Percentiles rank a stretch among this genome's conserved stretches.
Evolutionary conservation across 2,113 vertebrate genomes (phyloP).

Genomic region (Tyrannus savana): DNA sequence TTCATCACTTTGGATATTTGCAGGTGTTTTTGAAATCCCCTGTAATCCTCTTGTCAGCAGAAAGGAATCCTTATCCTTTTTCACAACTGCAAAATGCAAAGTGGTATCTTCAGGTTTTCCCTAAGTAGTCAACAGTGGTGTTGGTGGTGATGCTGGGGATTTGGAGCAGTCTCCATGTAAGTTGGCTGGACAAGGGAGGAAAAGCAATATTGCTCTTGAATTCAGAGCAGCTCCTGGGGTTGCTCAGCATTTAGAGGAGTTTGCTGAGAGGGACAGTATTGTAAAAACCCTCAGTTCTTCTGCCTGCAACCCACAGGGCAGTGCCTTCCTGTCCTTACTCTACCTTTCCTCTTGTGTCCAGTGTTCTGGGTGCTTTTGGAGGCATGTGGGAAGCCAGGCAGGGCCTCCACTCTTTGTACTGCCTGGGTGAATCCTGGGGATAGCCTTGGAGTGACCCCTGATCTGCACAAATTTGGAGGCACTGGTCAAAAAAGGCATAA

Average conservation of each 20-base stretch:
- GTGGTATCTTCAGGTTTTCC: not conserved
- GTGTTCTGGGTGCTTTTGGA: not conserved
- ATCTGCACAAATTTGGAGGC: not conserved
- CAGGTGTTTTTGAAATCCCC: not conserved
- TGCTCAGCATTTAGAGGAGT: not conserved
- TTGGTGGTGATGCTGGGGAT: not conserved
- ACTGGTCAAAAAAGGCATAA: not conserved
- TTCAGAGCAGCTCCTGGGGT: not conserved
- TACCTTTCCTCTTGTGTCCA: not conserved
- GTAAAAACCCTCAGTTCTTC: not conserved
- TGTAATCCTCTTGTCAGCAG: not conserved
- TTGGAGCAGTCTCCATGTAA: not conserved
- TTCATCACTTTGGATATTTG: not conserved
- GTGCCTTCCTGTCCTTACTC: not conserved
- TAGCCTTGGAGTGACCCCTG: not conserved
- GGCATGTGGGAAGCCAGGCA: not conserved
- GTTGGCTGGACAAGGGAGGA: not conserved
- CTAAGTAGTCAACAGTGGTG: not conserved
- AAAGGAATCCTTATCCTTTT: not conserved
- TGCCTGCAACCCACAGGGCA: not conserved
- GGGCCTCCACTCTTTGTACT: not conserved
- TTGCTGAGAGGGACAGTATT: not conserved
- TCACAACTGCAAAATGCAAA: not conserved
- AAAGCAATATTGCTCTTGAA: not conserved
- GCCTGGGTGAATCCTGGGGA: not conserved